Evolutionary conservation across 2,797 vertebrate species (phyloP).

Genomic region (Podargus strigoides): DNA sequence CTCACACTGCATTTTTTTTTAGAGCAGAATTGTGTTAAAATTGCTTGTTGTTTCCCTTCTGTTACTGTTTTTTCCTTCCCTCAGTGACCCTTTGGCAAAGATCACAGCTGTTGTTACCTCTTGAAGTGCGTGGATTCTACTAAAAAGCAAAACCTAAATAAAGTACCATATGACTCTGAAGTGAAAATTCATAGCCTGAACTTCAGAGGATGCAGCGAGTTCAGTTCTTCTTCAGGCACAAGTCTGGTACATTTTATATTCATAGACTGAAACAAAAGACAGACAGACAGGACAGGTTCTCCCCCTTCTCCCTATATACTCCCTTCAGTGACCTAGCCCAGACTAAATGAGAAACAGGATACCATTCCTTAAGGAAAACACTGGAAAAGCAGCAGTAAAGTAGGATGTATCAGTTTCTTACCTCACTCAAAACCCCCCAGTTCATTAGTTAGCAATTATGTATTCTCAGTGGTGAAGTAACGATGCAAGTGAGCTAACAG

Average conservation of each 20-base stretch:
- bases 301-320: not conserved
- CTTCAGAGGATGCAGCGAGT: not conserved
- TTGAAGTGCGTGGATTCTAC: not conserved
- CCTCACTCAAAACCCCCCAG: not conserved
- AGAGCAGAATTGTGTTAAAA: not conserved
- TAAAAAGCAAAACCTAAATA: not conserved
- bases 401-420: not conserved
- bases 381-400: not conserved
- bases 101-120: not conserved
- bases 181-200: not conserved
- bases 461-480: not conserved
- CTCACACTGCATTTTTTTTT: not conserved
- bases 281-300: not conserved
- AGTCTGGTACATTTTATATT: not conserved
- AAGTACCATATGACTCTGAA: not conserved
- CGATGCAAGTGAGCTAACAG: not conserved
- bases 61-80: not conserved
- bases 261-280: not conserved
- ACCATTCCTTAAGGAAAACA: not conserved
- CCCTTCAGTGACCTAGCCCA: fast-evolving
- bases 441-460: not conserved
- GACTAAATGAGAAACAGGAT: not conserved
- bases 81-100: not conserved
- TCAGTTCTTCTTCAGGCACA: not conserved
- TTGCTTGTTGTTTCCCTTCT: not conserved